Base-by-base conservation (phyloP, 2,888 invertebrate genomes). In the Caenorhabditis panamensis region DNA sequence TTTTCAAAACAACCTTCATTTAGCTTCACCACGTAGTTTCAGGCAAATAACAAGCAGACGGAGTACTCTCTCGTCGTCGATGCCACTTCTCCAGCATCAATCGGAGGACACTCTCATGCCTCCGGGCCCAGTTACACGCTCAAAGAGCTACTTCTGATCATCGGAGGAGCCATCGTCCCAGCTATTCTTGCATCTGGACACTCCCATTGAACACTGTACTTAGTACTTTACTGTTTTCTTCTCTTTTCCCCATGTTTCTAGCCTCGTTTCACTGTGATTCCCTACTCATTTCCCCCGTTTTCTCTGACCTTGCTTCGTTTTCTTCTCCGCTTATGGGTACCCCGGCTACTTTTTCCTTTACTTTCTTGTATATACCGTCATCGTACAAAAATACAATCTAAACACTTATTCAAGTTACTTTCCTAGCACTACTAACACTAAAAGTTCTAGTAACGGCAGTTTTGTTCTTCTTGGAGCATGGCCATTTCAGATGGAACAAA, bases 161-260 rank as follows among this genome's bases (percentile, higher is more conserved):
- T 97, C 1, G 91, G 95, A 24, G 99, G 98, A 0, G 95, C 96
- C 0, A 91, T 97, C 68, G 92, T 96, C 77, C 99, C 99, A 0
- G 93, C 96, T 0, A 91, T 97, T 28, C 93, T 99, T n/a, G 95
- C 97, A 0, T 93, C 96, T 88, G 95, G 96, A 2, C 97, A 98
- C 92, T 94, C 95, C 87, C 96, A 96, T 92, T 95, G 26, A 66
- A 56, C 16, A 22, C 22, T n/a, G 18, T 20, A 41, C 16, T 13
- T 53, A 53, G 53, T 26, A 26, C 53, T 53, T 37, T 71, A 31
- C 31, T 31, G 11, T 62, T 41, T 31, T 44, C n/a, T 63, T 31
- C 24, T n/a, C 22, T 22, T 63, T 28, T 22, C 36, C 26, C 24
- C 64, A 31, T 49, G 41, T 64, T 62, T 71, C 11, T 67, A 54